phyloP scores from a whole-genome alignment of 2,797 vertebrate genomes.

The Siniperca undulata region DNA sequence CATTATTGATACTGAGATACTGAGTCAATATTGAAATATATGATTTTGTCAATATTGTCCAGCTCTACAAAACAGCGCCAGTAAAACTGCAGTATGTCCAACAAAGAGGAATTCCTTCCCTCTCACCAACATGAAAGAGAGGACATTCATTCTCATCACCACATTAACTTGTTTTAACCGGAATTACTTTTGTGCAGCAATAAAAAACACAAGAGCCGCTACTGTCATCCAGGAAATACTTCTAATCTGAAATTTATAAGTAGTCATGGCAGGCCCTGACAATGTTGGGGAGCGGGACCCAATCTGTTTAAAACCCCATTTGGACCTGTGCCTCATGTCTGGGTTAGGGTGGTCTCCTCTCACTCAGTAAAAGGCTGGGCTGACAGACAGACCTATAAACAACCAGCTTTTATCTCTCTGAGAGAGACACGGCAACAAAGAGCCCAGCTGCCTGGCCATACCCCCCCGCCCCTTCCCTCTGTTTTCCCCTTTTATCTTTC shows the following conservation, averaged over 20 bases:
- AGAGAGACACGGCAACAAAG: constrained; percentile 82
- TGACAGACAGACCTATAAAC: constrained; percentile 82
- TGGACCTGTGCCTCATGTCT: constrained; percentile 68
- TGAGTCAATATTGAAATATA: not conserved
- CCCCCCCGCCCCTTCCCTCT: constrained; percentile 56
- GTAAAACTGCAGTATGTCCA: not conserved
- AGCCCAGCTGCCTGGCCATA: constrained; percentile 76
- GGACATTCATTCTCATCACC: constrained; percentile 25
- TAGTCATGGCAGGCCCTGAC: not conserved
- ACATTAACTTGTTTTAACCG: constrained; percentile 40
- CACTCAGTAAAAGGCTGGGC: constrained; percentile 67
- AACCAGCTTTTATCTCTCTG: constrained; percentile 83
- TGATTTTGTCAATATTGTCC: constrained; percentile 14
- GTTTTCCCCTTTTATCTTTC: constrained; percentile 80
- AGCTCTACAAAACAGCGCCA: not conserved
- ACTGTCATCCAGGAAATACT: constrained; percentile 39
- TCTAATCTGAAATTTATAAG: constrained; percentile 51
- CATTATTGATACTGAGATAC: not conserved
- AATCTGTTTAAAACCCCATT: constrained; percentile 71
- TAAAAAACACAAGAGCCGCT: constrained; percentile 38
- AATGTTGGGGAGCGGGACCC: constrained; percentile 29
- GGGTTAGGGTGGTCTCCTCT: constrained; percentile 54
- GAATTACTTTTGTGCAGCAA: constrained; percentile 45
- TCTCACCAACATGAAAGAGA: constrained; percentile 15
- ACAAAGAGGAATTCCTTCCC: constrained; percentile 26